Conservation (phyloP, 1,140 invertebrate species). For the Sitophilus oryzae region DNA sequence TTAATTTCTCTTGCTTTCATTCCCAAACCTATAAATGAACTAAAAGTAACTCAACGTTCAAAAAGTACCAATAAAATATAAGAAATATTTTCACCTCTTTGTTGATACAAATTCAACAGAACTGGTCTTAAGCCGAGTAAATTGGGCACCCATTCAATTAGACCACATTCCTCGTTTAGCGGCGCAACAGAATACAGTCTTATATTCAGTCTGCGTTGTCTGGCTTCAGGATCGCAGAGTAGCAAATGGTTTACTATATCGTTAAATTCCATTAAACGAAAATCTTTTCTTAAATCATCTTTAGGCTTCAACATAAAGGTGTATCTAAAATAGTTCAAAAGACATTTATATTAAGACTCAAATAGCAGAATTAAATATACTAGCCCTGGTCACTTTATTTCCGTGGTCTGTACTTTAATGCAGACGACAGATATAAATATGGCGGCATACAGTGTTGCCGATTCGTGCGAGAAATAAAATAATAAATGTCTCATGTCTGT, state of each 20-base stretch:
- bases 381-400: too few relatives aligned
- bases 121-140: conserved; percentile 70
- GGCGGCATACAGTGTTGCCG: too few relatives aligned
- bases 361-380: too few relatives aligned
- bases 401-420: too few relatives aligned
- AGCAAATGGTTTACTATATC: conserved; percentile 88
- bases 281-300: conserved; percentile 95
- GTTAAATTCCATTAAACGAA: conserved; percentile 95
- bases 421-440: too few relatives aligned
- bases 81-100: too few relatives aligned
- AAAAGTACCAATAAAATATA: too few relatives aligned
- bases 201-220: conserved; percentile 78
- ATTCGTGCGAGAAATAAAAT: too few relatives aligned
- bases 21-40: conserved; percentile 45
- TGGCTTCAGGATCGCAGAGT: conserved; percentile 75
- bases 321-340: conserved; percentile 54
- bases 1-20: conserved; percentile 54
- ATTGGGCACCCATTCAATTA: conserved; percentile 94
- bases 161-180: conserved; percentile 87
- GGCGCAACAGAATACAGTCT: conserved; percentile 91
- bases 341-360: too few relatives aligned
- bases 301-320: conserved; percentile 91
- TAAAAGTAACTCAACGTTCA: too few relatives aligned
- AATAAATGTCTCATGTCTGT: too few relatives aligned
- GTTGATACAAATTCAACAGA: conserved; percentile 68